phyloP scores from a whole-genome alignment of 2,888 invertebrate genomes.

The Lutraria lutraria region DNA sequence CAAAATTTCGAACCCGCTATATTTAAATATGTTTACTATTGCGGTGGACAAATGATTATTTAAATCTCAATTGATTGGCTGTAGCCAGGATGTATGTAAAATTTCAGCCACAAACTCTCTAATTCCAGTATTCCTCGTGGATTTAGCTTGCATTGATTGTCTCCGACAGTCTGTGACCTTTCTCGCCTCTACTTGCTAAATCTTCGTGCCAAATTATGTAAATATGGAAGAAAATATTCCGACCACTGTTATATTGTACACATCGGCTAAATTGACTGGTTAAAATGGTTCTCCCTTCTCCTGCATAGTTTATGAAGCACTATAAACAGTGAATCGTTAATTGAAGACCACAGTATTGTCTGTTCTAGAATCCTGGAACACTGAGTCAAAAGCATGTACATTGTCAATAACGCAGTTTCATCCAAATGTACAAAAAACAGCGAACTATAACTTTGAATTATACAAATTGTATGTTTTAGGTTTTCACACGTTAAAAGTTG shows the following conservation, averaged over 20 bases:
- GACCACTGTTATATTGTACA: conserved; percentile 14
- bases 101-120: background rate
- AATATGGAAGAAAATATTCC: conserved; percentile 20
- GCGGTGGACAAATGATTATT: background rate
- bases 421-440: no score
- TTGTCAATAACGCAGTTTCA: no score
- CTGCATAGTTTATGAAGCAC: background rate
- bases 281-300: background rate
- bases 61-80: background rate
- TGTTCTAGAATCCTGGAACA: no score
- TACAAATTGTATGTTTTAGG: no score
- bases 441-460: no score
- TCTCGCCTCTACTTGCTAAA: conserved; percentile 23
- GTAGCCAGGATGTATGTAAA: background rate
- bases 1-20: no score
- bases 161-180: conserved; percentile 2
- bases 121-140: background rate
- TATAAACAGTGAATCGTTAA: background rate
- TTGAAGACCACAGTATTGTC: background rate
- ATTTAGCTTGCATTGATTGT: background rate
- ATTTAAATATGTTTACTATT: no score
- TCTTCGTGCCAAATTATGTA: conserved; percentile 15
- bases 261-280: background rate
- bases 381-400: no score
- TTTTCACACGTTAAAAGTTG: no score